Percentiles rank a stretch among this genome's conserved stretches.
These are phyloP conservation scores for Torymus tubicola DNA, from an alignment of 2,888 invertebrate species.

Conservation along the genomic window DNA sequence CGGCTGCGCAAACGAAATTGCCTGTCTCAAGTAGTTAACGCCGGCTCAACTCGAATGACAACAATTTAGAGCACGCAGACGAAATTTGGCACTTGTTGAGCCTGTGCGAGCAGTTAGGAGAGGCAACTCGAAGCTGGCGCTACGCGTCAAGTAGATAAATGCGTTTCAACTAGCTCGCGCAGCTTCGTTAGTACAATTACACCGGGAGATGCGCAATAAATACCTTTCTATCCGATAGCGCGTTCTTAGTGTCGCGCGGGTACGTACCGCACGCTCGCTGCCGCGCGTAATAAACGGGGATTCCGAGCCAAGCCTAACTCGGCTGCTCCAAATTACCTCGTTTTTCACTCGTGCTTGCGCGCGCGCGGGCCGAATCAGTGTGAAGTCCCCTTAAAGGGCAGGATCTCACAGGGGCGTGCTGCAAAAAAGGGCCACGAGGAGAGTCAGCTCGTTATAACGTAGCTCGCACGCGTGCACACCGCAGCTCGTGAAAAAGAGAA, in stretches of 20 bases:
- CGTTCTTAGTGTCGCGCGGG: no score
- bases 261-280: background rate
- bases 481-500: conserved; percentile 23
- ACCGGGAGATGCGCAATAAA: conserved; percentile 2
- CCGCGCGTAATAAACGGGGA: background rate
- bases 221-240: background rate
- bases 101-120: conserved; percentile 23
- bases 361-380: background rate
- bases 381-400: conserved; percentile 10
- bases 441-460: conserved; percentile 48
- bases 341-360: background rate
- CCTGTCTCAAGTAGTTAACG: conserved; percentile 25
- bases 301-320: no score
- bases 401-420: background rate
- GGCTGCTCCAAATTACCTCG: conserved; percentile 8
- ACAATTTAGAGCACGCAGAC: conserved; percentile 47
- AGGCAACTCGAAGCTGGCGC: background rate
- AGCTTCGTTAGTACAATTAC: conserved; percentile 40
- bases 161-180: conserved; percentile 12
- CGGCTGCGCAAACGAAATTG: background rate
- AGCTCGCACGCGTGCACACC: background rate
- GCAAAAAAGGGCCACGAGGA: conserved; percentile 31
- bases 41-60: conserved; percentile 56
- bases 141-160: conserved; percentile 35
- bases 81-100: conserved; percentile 60